phyloP scores from a whole-genome alignment of 2,888 invertebrate species.

The Pteria penguin region DNA sequence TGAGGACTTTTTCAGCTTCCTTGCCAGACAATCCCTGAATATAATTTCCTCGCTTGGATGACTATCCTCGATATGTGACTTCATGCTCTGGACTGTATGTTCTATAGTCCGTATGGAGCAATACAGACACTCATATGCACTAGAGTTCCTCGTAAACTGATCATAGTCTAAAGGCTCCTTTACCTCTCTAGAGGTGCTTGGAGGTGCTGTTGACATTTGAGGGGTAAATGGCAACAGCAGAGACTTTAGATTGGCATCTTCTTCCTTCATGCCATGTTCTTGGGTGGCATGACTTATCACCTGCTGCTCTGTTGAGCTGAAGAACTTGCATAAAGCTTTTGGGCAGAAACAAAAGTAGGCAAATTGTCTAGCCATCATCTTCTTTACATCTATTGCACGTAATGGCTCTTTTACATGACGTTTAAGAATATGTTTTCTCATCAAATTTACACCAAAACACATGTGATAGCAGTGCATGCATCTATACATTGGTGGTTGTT shows the following conservation, averaged over 20 bases:
- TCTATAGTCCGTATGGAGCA: conserved; percentile 39
- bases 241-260: conserved; percentile 34
- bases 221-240: conserved; percentile 20
- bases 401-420: conserved; percentile 45
- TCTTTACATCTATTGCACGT: conserved; percentile 50
- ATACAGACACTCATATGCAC: conserved; percentile 51
- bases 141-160: not conserved
- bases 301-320: conserved; percentile 27
- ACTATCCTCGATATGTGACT: conserved; percentile 53
- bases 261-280: conserved; percentile 39
- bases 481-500: conserved; percentile 52
- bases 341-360: conserved; percentile 51
- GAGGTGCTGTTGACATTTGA: conserved; percentile 9
- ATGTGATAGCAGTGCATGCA: conserved; percentile 53
- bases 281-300: conserved; percentile 52
- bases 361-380: conserved; percentile 35
- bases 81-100: conserved; percentile 53
- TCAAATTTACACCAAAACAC: conserved; percentile 53
- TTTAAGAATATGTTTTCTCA: conserved; percentile 46
- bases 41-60: conserved; percentile 59
- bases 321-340: conserved; percentile 35
- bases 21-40: conserved; percentile 59
- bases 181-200: conserved; percentile 3
- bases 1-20: conserved; percentile 51
- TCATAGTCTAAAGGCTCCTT: not conserved